Evolutionary conservation across 2,113 vertebrate genomes (phyloP).

Genomic region (Chionomys nivalis): DNA sequence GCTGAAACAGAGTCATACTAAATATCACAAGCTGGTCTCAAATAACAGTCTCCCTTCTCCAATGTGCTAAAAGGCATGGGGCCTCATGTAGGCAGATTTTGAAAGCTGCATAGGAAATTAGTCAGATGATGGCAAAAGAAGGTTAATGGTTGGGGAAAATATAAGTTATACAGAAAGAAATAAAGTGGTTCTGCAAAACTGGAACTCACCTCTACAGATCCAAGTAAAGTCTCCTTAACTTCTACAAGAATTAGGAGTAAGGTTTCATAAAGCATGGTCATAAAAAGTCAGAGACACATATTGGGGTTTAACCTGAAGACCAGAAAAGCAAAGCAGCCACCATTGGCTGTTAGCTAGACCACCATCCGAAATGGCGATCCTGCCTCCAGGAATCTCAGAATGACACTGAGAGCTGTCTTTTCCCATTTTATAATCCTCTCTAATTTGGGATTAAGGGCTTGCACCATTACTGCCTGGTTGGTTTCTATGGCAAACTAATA

Average conservation of each 20-base stretch:
- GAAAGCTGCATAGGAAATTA: not conserved
- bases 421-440: too few relatives aligned
- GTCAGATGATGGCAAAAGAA: not conserved
- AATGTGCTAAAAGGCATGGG: not conserved
- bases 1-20: not conserved
- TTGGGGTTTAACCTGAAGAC: too few relatives aligned
- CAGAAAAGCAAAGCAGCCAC: too few relatives aligned
- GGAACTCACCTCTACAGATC: too few relatives aligned
- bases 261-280: too few relatives aligned
- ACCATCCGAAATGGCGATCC: accelerated
- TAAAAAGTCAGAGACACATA: too few relatives aligned
- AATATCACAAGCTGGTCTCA: not conserved
- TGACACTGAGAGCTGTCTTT: too few relatives aligned
- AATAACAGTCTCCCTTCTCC: not conserved
- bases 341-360: too few relatives aligned
- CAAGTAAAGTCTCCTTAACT: not conserved
- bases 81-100: not conserved
- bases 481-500: too few relatives aligned
- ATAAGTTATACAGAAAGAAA: not conserved
- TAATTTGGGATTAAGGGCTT: too few relatives aligned
- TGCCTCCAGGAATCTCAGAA: too few relatives aligned
- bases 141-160: not conserved
- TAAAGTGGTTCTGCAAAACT: not conserved
- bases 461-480: too few relatives aligned
- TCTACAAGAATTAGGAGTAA: not conserved